phyloP scores from a whole-genome alignment of 2,113 vertebrate species.

The Campylorhamphus procurvoides region DNA sequence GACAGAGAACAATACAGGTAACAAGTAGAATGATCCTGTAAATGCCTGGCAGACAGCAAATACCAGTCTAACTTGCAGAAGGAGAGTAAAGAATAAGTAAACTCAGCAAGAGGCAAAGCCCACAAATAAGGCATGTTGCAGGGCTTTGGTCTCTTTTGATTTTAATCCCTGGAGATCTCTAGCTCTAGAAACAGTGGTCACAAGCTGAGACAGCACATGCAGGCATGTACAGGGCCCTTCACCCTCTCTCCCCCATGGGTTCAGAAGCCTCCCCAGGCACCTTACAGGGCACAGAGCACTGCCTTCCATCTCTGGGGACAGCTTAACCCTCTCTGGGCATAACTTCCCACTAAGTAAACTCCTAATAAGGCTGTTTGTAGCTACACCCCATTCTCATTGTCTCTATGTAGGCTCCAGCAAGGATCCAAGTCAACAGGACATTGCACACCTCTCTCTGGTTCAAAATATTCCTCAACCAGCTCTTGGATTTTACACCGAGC shows the following conservation, averaged over 20 bases:
- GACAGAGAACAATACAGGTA: not conserved
- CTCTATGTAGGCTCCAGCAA: not conserved
- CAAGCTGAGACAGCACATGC: not conserved
- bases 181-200: not conserved
- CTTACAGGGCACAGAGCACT: not conserved
- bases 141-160: not conserved
- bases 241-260: not conserved
- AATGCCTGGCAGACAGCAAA: not conserved
- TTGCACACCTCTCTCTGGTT: not conserved
- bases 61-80: not conserved
- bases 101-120: not conserved
- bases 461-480: not conserved
- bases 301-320: not conserved
- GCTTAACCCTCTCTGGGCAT: not conserved
- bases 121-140: not conserved
- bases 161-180: slow-evolving; percentile 7
- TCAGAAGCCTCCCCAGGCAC: not conserved
- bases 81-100: not conserved
- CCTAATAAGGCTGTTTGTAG: slow-evolving; percentile 48
- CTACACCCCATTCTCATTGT: not conserved
- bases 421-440: slow-evolving; percentile 27
- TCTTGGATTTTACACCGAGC: not conserved
- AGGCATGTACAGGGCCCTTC: not conserved
- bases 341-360: not conserved
- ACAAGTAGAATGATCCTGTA: not conserved